phyloP scores from a whole-genome alignment of 2,797 vertebrate genomes.

The Mormyrops boulengeri region DNA sequence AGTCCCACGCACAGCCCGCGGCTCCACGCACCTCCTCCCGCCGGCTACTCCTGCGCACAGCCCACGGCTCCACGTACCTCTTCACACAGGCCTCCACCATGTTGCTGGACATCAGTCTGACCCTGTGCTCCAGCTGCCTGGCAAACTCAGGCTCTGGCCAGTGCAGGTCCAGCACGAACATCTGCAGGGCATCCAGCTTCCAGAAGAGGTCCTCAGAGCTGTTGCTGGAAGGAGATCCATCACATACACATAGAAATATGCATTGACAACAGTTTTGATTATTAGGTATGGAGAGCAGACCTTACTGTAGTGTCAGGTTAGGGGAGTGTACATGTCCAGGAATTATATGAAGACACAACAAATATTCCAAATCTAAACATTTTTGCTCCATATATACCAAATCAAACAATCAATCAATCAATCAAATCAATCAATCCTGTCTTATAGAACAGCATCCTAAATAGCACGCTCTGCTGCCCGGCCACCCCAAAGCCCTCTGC shows the following conservation, averaged over 20 bases:
- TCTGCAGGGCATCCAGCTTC: slow-evolving; percentile 93
- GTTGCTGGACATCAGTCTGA: slow-evolving; percentile 96
- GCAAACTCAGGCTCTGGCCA: slow-evolving; percentile 97
- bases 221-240: slow-evolving; percentile 61
- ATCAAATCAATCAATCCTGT: neutral
- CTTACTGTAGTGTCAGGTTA: neutral
- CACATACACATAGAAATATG: neutral
- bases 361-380: neutral
- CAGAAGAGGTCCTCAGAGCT: slow-evolving; percentile 95
- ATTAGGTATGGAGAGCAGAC: neutral
- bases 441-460: neutral
- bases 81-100: slow-evolving; percentile 98
- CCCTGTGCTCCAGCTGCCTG: slow-evolving; percentile 89
- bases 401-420: neutral
- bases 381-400: neutral
- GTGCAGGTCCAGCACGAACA: slow-evolving; percentile 88
- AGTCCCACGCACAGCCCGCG: no score
- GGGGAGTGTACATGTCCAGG: neutral
- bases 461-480: neutral
- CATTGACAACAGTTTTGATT: neutral
- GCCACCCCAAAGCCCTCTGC: neutral
- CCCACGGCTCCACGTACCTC: slow-evolving; percentile 59
- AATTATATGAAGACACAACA: neutral
- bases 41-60: neutral
- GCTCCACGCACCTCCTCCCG: no score